Conservation (phyloP, 2,797 vertebrate species). For the Takifugu rubripes region DNA sequence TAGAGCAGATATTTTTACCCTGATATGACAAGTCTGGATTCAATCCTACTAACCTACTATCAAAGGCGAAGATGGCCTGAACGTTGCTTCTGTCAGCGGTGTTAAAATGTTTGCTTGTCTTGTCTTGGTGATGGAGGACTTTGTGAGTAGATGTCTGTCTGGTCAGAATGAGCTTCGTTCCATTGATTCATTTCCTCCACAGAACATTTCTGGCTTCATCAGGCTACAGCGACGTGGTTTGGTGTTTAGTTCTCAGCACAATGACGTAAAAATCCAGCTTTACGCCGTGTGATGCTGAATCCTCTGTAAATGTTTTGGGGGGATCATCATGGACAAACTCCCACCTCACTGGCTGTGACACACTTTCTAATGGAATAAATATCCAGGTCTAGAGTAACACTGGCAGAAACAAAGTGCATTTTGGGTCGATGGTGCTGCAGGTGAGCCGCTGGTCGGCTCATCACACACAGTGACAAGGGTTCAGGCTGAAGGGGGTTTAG, state of each 20-base stretch:
- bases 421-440: no score
- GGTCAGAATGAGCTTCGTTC: no score
- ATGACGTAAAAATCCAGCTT: not conserved
- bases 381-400: not conserved
- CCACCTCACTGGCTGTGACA: not conserved
- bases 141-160: not conserved
- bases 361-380: no score
- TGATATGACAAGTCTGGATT: no score
- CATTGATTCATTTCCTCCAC: not conserved
- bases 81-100: no score
- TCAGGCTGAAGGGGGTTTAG: conserved; percentile 24
- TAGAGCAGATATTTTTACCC: no score
- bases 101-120: no score
- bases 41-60: no score
- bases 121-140: no score
- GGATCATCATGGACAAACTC: not conserved
- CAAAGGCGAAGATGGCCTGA: no score
- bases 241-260: not conserved
- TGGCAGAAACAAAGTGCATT: not conserved
- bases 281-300: not conserved
- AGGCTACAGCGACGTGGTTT: not conserved
- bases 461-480: conserved; percentile 14
- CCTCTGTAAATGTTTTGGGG: not conserved
- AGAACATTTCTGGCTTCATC: not conserved
- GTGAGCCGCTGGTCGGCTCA: no score